These are phyloP conservation scores for Pseudomugil tenellus DNA, from an alignment of 2,797 vertebrate genomes.

Conservation along the genomic window DNA sequence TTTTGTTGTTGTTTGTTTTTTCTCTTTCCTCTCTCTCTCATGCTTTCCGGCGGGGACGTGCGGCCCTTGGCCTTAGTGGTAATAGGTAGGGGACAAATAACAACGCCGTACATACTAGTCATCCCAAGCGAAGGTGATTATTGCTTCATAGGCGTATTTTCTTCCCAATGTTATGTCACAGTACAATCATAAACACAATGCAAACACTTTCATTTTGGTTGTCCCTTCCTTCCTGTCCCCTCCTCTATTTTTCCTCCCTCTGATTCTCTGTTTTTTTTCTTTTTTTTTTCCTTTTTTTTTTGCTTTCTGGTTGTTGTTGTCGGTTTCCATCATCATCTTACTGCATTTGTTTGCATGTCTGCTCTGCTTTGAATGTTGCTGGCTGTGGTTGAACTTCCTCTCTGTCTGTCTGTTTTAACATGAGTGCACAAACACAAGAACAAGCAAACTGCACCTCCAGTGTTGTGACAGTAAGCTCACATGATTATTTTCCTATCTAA, in stretches of 20 bases:
- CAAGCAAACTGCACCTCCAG: conserved; percentile 17
- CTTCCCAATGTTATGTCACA: conserved; percentile 71
- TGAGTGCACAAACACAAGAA: conserved; percentile 15
- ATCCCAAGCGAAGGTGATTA: conserved; percentile 98
- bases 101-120: conserved; percentile 92
- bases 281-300: conserved; percentile 30
- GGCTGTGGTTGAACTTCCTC: conserved; percentile 67
- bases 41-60: conserved; percentile 92
- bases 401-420: conserved; percentile 47
- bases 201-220: conserved; percentile 59
- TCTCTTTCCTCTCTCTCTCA: conserved; percentile 77
- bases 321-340: conserved; percentile 61
- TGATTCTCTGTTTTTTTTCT: conserved; percentile 18
- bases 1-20: conserved; percentile 78
- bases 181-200: conserved; percentile 59
- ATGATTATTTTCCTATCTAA: background rate
- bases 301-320: conserved; percentile 33
- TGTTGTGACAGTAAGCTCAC: background rate
- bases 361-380: conserved; percentile 74
- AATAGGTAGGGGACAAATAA: conserved; percentile 96
- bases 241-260: conserved; percentile 9
- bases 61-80: conserved; percentile 95
- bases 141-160: conserved; percentile 83
- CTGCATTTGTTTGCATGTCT: conserved; percentile 81
- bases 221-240: conserved; percentile 22